Evolutionary conservation across 1,140 invertebrate species (phyloP).

Genomic region (Drosophila lacteicornis): DNA sequence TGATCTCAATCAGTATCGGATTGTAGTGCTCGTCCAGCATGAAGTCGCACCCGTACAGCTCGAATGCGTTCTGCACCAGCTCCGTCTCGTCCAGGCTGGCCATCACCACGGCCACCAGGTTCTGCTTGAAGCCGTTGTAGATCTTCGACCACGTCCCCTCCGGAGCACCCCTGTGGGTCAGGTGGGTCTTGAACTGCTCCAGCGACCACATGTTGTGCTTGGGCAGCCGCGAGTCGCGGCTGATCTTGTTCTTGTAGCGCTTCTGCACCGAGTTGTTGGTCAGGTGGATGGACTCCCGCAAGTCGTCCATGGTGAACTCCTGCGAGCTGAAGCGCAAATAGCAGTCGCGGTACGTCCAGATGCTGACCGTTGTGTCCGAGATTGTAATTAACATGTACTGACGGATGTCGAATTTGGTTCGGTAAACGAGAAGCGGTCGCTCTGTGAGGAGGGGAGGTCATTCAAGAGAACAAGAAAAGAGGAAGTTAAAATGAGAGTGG

Average conservation of each 20-base stretch:
- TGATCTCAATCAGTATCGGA: slow-evolving; percentile 97
- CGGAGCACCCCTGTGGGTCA: slow-evolving; percentile 85
- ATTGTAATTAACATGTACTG: slow-evolving; percentile 95
- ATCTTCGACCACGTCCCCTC: slow-evolving; percentile 88
- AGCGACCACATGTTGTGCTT: slow-evolving; percentile 95
- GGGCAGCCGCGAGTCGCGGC: slow-evolving; percentile 89
- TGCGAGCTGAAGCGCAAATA: slow-evolving; percentile 96
- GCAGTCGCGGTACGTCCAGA: slow-evolving; percentile 96
- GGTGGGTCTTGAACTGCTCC: slow-evolving; percentile 90
- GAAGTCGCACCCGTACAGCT: slow-evolving; percentile 97
- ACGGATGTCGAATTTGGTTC: slow-evolving; percentile 96
- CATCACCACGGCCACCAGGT: slow-evolving; percentile 92
- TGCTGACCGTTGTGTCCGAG: slow-evolving; percentile 90
- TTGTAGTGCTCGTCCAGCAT: slow-evolving; percentile 93
- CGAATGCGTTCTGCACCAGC: slow-evolving; percentile 92
- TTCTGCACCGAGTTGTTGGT: slow-evolving; percentile 97
- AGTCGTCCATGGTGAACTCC: slow-evolving; percentile 92
- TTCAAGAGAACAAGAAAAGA: too few species aligned
- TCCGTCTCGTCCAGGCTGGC: slow-evolving; percentile 91
- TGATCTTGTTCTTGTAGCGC: slow-evolving; percentile 90
- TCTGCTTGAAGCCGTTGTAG: slow-evolving; percentile 94
- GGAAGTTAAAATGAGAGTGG: background rate
- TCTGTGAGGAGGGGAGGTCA: slow-evolving; percentile 86
- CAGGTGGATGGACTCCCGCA: slow-evolving; percentile 95
- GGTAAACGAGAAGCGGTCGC: slow-evolving; percentile 92